Conservation (phyloP, 2,888 invertebrate species). For the Stenodema calcarata region DNA sequence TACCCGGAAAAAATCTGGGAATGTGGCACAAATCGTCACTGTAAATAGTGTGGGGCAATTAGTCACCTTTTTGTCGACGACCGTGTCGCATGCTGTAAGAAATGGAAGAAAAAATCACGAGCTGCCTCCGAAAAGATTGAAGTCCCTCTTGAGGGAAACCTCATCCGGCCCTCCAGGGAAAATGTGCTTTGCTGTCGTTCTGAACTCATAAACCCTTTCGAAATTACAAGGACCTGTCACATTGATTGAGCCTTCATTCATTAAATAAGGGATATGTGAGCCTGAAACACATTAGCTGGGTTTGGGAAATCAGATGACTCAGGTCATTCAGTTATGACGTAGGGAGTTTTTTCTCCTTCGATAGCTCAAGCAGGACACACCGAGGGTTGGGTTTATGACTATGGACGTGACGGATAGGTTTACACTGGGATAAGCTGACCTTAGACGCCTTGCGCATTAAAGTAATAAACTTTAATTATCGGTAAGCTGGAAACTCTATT, state of each 20-base stretch:
- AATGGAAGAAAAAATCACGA: constrained; percentile 7
- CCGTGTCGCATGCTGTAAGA: background rate
- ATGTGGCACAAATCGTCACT: constrained; percentile 11
- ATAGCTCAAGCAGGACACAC: background rate
- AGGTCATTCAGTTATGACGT: background rate
- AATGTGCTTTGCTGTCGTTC: background rate
- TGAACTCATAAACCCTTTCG: background rate
- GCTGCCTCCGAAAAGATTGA: background rate
- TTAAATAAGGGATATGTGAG: background rate
- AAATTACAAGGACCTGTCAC: background rate
- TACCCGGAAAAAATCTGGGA: background rate
- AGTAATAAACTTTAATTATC: background rate
- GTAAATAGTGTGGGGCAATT: background rate
- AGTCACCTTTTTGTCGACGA: background rate
- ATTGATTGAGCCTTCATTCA: background rate
- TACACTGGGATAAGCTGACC: background rate
- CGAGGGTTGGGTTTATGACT: background rate
- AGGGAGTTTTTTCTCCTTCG: background rate
- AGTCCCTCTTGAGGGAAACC: background rate
- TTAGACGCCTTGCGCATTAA: background rate
- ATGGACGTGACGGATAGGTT: background rate
- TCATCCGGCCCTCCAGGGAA: background rate
- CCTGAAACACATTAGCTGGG: background rate
- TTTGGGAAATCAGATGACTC: background rate
- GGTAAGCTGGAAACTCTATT: background rate